These are phyloP conservation scores for Pristionchus arcanus DNA, from an alignment of 2,888 invertebrate species.

Conservation along the genomic window DNA sequence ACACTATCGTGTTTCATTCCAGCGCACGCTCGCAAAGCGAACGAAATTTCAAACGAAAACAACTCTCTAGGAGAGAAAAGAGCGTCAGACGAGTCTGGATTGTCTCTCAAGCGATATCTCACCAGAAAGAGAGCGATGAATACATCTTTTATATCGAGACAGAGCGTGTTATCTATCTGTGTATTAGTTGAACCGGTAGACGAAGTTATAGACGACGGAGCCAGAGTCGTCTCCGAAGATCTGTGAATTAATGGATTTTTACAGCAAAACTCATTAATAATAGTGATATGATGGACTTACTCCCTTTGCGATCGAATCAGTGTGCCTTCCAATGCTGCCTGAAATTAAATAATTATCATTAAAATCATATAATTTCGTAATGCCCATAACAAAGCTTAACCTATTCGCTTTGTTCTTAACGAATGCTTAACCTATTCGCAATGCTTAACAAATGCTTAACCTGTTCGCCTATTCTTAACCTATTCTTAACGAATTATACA, in stretches of 20 bases:
- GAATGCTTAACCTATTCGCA: not conserved
- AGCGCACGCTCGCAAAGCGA: constrained; percentile 16
- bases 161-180: constrained; percentile 51
- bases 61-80: constrained; percentile 24
- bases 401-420: not conserved
- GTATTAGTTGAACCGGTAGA: constrained; percentile 44
- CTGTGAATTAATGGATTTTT: not conserved
- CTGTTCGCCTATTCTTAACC: too few species aligned
- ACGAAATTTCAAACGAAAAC: constrained; percentile 38
- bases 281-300: not conserved
- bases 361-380: too few species aligned
- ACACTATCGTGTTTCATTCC: constrained; percentile 48
- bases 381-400: not conserved
- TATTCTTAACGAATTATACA: too few species aligned
- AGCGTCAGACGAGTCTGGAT: not conserved
- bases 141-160: constrained; percentile 75
- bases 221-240: constrained; percentile 46
- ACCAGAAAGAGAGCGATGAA: constrained; percentile 77
- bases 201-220: constrained; percentile 43
- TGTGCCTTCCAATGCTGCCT: constrained; percentile 39
- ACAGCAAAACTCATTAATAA: not conserved
- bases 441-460: not conserved
- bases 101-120: constrained; percentile 49
- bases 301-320: constrained; percentile 33
- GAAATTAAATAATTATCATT: not conserved